phyloP scores from a whole-genome alignment of 1,140 invertebrate species.

The Drosophila pachea region DNA sequence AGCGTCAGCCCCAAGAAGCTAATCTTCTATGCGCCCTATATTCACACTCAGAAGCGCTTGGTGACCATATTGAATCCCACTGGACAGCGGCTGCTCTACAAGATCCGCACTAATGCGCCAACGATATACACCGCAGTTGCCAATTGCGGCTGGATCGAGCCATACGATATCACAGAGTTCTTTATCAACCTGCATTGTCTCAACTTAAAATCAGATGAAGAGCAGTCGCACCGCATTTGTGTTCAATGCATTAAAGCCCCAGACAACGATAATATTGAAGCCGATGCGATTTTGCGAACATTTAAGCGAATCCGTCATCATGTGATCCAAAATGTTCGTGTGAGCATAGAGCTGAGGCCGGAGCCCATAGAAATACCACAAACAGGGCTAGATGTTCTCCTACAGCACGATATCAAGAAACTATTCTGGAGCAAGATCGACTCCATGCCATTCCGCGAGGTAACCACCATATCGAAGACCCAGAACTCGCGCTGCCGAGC shows the following conservation, averaged over 20 bases:
- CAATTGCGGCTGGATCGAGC: slow-evolving; percentile 23
- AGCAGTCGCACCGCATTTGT: slow-evolving; percentile 35
- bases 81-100: slow-evolving; percentile 25
- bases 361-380: neutral
- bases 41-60: slow-evolving; percentile 33
- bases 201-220: neutral
- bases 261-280: neutral
- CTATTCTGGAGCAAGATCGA: neutral
- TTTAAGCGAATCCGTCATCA: slow-evolving; percentile 16
- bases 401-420: neutral
- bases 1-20: slow-evolving; percentile 36
- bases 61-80: slow-evolving; percentile 50
- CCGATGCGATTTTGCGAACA: neutral
- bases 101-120: slow-evolving; percentile 39
- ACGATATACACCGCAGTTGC: slow-evolving; percentile 30
- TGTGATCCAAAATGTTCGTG: slow-evolving; percentile 1
- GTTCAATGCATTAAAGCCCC: slow-evolving; percentile 15
- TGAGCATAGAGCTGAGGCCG: slow-evolving; percentile 12
- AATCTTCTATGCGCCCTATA: slow-evolving; percentile 54
- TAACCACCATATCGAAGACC: no score
- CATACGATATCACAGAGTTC: slow-evolving; percentile 36
- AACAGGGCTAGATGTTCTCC: neutral
- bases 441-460: no score
- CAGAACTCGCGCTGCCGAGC: no score
- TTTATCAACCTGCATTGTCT: slow-evolving; percentile 23